A percentile compares a stretch with the other conserved stretches of the same genome.
phyloP scores from a whole-genome alignment of 2,888 invertebrate species.

The Isoperla grammatica region DNA sequence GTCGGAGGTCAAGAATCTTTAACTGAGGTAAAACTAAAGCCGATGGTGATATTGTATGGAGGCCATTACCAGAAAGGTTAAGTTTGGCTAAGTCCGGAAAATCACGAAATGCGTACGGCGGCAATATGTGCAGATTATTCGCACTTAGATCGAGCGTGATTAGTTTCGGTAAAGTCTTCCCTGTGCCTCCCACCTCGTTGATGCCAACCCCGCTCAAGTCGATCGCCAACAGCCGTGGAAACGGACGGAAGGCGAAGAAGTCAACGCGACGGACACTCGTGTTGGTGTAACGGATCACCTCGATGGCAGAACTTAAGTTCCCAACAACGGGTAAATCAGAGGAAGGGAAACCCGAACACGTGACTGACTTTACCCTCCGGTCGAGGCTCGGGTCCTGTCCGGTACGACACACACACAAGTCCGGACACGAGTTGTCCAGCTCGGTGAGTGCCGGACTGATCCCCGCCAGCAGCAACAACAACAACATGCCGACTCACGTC shows the following conservation, averaged over 20 bases:
- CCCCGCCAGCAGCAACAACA: no score
- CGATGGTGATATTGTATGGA: slow-evolving; percentile 31
- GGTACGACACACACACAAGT: slow-evolving; percentile 17
- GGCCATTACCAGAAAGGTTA: slow-evolving; percentile 32
- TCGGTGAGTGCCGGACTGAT: no score
- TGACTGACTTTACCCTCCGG: slow-evolving; percentile 19
- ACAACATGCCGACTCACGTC: no score
- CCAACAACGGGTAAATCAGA: background rate
- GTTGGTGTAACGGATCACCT: slow-evolving; percentile 28
- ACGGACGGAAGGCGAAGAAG: slow-evolving; percentile 25
- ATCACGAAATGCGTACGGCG: slow-evolving; percentile 30
- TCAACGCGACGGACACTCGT: slow-evolving; percentile 27
- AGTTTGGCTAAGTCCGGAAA: slow-evolving; percentile 30
- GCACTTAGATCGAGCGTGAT: slow-evolving; percentile 30
- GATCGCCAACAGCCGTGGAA: slow-evolving; percentile 24
- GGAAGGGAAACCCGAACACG: slow-evolving; percentile 17
- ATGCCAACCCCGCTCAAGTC: slow-evolving; percentile 26
- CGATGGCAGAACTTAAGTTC: slow-evolving; percentile 21
- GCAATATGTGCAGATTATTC: slow-evolving; percentile 31
- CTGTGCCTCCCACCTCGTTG: slow-evolving; percentile 27
- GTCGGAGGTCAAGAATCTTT: slow-evolving; percentile 29
- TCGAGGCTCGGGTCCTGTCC: slow-evolving; percentile 10
- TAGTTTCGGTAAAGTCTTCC: slow-evolving; percentile 29
- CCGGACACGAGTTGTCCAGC: slow-evolving; percentile 3
- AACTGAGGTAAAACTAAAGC: slow-evolving; percentile 31